These are phyloP conservation scores for Cnemophilus loriae DNA, from an alignment of 2,113 vertebrate species.

Conservation along the genomic window DNA sequence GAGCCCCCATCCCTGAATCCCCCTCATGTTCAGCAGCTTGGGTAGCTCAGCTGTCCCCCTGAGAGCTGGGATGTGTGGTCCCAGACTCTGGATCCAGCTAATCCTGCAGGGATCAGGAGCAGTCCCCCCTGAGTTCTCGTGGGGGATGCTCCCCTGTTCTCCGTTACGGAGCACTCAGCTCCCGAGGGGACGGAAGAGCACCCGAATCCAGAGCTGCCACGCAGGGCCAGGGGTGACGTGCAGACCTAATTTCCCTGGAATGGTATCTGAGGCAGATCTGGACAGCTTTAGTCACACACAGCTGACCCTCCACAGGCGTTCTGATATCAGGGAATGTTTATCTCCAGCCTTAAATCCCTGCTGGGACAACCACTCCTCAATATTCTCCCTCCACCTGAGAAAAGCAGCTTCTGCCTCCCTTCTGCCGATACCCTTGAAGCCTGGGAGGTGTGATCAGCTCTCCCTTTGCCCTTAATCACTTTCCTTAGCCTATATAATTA, in stretches of 20 bases:
- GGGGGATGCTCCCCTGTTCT: not conserved
- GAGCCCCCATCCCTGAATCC: not conserved
- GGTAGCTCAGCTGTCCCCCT: not conserved
- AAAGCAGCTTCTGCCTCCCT: not conserved
- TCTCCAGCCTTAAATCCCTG: not conserved
- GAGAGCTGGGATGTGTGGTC: not conserved
- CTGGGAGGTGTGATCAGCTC: not conserved
- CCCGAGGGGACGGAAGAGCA: not conserved
- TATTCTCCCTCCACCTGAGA: not conserved
- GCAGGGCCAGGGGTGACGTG: not conserved
- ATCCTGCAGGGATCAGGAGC: not conserved
- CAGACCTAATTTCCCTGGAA: not conserved
- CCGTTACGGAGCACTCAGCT: not conserved
- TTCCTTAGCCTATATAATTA: constrained; percentile 35
- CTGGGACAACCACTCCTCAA: not conserved
- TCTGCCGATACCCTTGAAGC: not conserved
- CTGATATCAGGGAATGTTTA: not conserved
- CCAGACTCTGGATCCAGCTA: not conserved
- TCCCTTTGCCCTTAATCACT: constrained; percentile 31
- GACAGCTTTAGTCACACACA: not conserved
- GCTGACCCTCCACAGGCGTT: not conserved
- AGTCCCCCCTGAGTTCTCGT: not conserved
- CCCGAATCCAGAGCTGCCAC: not conserved
- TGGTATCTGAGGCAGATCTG: not conserved
- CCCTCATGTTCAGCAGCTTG: not conserved